Percentiles rank a stretch among this genome's conserved stretches.
Evolutionary conservation across 2,888 invertebrate species (phyloP).

Genomic region (Acleris cristana): DNA sequence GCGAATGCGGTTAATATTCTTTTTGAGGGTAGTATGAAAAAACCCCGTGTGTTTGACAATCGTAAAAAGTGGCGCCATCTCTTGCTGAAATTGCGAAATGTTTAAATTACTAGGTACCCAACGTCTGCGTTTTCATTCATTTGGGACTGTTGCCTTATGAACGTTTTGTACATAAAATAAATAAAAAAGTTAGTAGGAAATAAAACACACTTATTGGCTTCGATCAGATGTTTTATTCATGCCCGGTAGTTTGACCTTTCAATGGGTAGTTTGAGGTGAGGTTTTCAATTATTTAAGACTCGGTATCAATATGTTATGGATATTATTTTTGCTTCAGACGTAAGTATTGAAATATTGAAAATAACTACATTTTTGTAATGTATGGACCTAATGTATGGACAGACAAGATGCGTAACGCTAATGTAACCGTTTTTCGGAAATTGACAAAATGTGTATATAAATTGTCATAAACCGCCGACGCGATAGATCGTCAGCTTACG

Average conservation of each 20-base stretch:
- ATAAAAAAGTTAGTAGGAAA: conserved; percentile 76
- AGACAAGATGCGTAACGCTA: no score
- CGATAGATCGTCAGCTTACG: no score
- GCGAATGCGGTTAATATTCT: no score
- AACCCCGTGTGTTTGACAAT: conserved; percentile 39
- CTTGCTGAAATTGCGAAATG: conserved; percentile 54
- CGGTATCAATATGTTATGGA: conserved; percentile 2
- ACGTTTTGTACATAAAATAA: conserved; percentile 82
- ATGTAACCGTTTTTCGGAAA: no score
- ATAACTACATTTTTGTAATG: no score
- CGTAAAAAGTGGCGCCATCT: conserved; percentile 54
- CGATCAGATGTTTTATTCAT: conserved; percentile 63
- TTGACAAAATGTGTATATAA: no score
- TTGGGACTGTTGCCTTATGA: conserved; percentile 81
- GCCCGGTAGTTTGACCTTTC: conserved; percentile 10
- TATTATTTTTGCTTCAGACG: background rate
- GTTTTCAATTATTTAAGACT: conserved; percentile 15
- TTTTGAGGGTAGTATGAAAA: conserved; percentile 2
- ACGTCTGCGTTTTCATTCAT: conserved; percentile 69
- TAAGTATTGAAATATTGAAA: no score
- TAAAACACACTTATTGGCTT: conserved; percentile 82
- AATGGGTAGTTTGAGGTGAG: conserved; percentile 6
- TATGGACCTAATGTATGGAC: no score
- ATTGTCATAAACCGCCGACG: no score
- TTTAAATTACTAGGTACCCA: conserved; percentile 54